Evolutionary conservation across 2,888 invertebrate genomes (phyloP), one percentile per base, ranked within the genome.

Genomic region (Orchesella flavescens): DNA sequence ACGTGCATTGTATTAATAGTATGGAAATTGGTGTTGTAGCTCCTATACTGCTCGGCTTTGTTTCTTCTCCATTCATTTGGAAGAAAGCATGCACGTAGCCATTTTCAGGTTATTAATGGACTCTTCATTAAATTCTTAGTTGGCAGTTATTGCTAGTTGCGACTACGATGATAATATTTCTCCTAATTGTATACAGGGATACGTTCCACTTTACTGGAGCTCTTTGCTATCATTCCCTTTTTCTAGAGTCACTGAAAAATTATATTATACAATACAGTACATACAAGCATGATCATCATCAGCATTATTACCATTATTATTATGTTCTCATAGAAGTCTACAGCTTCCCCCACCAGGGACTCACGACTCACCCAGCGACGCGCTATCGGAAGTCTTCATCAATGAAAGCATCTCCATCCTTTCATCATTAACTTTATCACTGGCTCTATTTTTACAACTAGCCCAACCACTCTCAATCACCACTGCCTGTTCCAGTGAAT

Each of bases 71-170:
- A 34, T 7, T 34, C 34, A 34, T 34, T 34, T 34, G 2, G 2
- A 34, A 4, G 34, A 57, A 15, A 15, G 23, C 15, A 9, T 19
- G 43, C 23, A 9, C 46, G 59, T 7, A 21, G 10, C 46, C 61
- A 15, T 46, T 53, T 57, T 21, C 44, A 24, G 19, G 61, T 44
- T 46, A 72, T 73, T 73, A 73, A 73, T 73, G 73, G 34, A 19
- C 53, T 73, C 61, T 46, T 61, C 73, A 73, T 73, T 73, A 73
- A 73, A 73, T 65, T 63, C 34, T 46, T 74, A 13, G 49, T 63
- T 74, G 74, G 65, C 65, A 49, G 74, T 74, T 74, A 74, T 74
- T 74, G 73, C 73, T 15, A 71, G 5, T 49, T 73, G 61, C 13
- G 57, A 72, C 46, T 34, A 72, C 61, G 61, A 46, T 73, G 23